These are phyloP conservation scores for Distichodus sexfasciatus DNA, from an alignment of 2,797 vertebrate genomes.

Conservation along the genomic window DNA sequence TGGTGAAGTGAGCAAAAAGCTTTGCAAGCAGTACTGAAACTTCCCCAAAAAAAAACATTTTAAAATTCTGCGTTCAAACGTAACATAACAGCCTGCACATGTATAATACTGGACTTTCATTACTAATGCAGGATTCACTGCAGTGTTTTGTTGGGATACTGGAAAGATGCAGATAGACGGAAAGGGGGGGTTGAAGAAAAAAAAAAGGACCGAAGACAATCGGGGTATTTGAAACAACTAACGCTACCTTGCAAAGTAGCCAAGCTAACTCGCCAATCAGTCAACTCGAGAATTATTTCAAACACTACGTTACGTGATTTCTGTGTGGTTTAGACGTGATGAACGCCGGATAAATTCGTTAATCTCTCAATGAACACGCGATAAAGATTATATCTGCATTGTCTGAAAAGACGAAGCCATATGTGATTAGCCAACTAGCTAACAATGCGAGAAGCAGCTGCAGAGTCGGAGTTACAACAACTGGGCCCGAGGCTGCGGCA, in stretches of 20 bases:
- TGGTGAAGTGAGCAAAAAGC: too few species aligned
- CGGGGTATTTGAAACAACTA: conserved; percentile 25
- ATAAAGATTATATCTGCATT: background rate
- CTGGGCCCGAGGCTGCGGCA: conserved; percentile 38
- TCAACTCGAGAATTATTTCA: background rate
- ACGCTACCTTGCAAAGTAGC: too few species aligned
- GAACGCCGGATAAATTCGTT: background rate
- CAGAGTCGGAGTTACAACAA: conserved; percentile 35
- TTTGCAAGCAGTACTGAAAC: too few species aligned
- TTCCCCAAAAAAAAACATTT: too few species aligned
- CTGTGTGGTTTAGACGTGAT: background rate
- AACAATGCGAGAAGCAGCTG: conserved; percentile 49
- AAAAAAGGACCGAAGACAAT: conserved; percentile 47
- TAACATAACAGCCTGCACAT: too few species aligned
- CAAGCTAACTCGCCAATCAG: background rate
- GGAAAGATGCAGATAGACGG: conserved; percentile 25
- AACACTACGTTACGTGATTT: background rate
- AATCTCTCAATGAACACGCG: background rate
- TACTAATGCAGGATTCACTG: background rate
- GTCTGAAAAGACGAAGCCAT: conserved; percentile 12
- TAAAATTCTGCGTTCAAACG: too few species aligned
- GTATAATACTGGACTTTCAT: background rate
- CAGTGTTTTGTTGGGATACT: conserved; percentile 43
- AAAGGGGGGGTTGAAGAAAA: too few species aligned
- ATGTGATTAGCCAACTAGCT: conserved; percentile 44